Evolutionary conservation across 1,140 invertebrate genomes (phyloP).

Genomic region (Cepaea nemoralis): DNA sequence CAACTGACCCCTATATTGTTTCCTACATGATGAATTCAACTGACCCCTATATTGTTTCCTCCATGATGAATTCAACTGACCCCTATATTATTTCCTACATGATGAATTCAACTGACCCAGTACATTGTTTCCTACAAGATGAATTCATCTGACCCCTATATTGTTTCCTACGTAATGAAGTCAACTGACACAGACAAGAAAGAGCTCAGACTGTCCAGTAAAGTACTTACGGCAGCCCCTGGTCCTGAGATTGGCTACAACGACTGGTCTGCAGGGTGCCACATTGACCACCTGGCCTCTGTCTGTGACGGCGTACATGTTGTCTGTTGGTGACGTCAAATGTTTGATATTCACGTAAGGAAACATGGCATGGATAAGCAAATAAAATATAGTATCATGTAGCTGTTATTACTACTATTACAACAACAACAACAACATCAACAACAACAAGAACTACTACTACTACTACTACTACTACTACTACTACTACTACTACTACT

Average conservation of each 20-base stretch:
- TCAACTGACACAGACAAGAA: too few species aligned
- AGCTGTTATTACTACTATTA: slow-evolving; percentile 11
- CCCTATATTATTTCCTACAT: too few species aligned
- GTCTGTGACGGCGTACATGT: slow-evolving; percentile 13
- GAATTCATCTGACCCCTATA: too few species aligned
- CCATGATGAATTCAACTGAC: too few species aligned
- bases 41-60: too few species aligned
- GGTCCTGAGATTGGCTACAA: slow-evolving; percentile 8
- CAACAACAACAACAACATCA: not conserved
- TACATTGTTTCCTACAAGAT: not conserved
- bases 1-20: too few species aligned
- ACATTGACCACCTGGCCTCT: slow-evolving; percentile 25
- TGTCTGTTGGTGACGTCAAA: slow-evolving; percentile 23
- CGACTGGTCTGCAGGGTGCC: slow-evolving; percentile 14
- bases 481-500: slow-evolving; percentile 10
- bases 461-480: slow-evolving; percentile 10
- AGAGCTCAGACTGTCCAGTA: not conserved
- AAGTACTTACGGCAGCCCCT: slow-evolving; percentile 33
- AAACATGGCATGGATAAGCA: too few species aligned
- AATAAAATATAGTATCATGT: too few species aligned
- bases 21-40: too few species aligned
- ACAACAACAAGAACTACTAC: not conserved
- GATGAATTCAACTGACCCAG: not conserved
- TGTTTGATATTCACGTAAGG: too few species aligned
- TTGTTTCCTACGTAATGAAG: too few species aligned